Base-by-base conservation (phyloP, 2,797 vertebrate species). In the Myotis daubentonii region DNA sequence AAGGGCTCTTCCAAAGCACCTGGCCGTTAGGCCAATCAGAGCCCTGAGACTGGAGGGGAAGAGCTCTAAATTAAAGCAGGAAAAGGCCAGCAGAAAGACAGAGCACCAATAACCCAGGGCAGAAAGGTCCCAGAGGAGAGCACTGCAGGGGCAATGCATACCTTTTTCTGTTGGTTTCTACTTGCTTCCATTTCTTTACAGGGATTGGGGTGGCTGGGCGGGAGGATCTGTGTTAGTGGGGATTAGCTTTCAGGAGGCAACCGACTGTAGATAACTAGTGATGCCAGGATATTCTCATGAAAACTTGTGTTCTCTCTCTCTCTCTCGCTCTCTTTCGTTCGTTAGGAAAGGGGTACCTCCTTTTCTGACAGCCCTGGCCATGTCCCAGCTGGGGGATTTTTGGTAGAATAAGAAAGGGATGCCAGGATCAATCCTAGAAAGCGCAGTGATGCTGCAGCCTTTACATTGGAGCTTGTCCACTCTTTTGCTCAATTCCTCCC, bases 51-150 rank as follows among this genome's bases (percentile, higher is more conserved):
- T 13, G 5, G 57, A 28, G 9, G 5, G 5, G 11, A 2, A 13
- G 57, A 78, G 38, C 71, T 93, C 20, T 88, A 94, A 94, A 82
- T 91, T 93, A 82, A 94, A 96, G 25, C 38, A 89, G 62, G 38
- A 5, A 81, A 93, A 79, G 49, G 81, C 6, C 0, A 3, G 20
- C 13, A 87, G 66, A 65, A 72, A 92, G 89, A 89, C 3, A 65
- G 55, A 92, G 19, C 55, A 76, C 79, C 78, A n/a, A n/a, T 25
- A 83, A 57, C 74, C 33, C n/a, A 28, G 51, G 72, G n/a, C 9
- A 72, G 65, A 83, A 71, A 66, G 6, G 8, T 47, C 72, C 76
- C 0, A 6, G 49, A 62, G 83, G 57, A 90, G 55, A 66, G 25
- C 8, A 30, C 19, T 49, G 23, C 25, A 68, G 53, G 12, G 38